phyloP scores from a whole-genome alignment of 2,797 vertebrate species.

The Falco peregrinus region DNA sequence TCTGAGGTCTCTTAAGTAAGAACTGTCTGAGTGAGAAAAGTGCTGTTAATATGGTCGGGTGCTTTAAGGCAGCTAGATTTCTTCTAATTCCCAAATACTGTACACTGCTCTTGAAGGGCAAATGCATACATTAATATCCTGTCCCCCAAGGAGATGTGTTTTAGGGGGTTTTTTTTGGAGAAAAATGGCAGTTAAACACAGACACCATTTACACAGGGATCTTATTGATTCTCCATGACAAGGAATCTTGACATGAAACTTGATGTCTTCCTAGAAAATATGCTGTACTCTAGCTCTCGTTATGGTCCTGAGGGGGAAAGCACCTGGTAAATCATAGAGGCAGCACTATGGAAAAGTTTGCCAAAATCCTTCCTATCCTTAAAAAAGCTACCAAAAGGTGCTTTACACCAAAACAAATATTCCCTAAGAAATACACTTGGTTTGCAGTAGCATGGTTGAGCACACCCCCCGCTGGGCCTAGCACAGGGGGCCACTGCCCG shows the following conservation, averaged over 20 bases:
- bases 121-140: not conserved
- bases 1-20: constrained; percentile 21
- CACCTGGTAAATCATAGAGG: not conserved
- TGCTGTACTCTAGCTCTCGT: not conserved
- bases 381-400: not conserved
- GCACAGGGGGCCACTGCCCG: too few species aligned
- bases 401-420: not conserved
- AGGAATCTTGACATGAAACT: not conserved
- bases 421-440: not conserved
- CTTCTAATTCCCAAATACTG: not conserved
- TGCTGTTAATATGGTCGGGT: not conserved
- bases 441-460: not conserved
- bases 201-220: not conserved
- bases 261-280: not conserved
- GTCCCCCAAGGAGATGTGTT: not conserved
- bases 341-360: not conserved
- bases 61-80: not conserved
- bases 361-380: not conserved
- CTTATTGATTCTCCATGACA: not conserved
- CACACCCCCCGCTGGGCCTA: not conserved
- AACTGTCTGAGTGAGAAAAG: not conserved
- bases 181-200: not conserved
- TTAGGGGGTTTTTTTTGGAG: not conserved
- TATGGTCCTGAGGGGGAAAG: not conserved
- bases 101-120: not conserved